phyloP scores from a whole-genome alignment of 1,140 invertebrate species.

The Leptopilina clavipes region DNA sequence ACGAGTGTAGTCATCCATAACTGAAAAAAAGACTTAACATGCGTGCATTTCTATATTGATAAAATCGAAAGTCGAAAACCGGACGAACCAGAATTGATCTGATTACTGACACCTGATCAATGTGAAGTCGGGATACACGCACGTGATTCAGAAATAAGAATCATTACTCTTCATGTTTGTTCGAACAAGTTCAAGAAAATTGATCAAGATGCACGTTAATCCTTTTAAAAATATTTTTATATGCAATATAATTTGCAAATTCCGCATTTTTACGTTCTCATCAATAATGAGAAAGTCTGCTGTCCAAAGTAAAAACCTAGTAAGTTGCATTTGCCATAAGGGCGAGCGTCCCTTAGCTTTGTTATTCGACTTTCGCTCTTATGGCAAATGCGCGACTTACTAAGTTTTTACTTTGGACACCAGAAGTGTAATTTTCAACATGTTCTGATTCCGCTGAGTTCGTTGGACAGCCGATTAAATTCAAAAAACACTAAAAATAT shows the following conservation, averaged over 20 bases:
- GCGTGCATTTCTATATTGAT: slow-evolving; percentile 20
- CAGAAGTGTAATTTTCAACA: not conserved
- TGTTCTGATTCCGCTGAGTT: too few species aligned
- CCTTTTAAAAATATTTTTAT: not conserved
- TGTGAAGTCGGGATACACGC: not conserved
- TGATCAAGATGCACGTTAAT: slow-evolving; percentile 3
- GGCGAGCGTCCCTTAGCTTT: too few species aligned
- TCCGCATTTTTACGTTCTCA: not conserved
- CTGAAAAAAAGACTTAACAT: slow-evolving; percentile 16
- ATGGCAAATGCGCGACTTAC: too few species aligned
- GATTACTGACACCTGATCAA: slow-evolving; percentile 31
- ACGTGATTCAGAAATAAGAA: slow-evolving; percentile 25
- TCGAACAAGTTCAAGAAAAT: not conserved
- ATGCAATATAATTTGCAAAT: slow-evolving; percentile 5
- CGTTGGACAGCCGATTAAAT: too few species aligned
- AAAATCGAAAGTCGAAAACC: slow-evolving; percentile 30
- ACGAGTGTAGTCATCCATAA: slow-evolving; percentile 3
- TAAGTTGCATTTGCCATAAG: too few species aligned
- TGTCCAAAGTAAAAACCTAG: too few species aligned
- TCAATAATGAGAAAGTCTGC: too few species aligned
- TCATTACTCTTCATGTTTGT: slow-evolving; percentile 25
- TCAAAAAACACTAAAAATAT: too few species aligned
- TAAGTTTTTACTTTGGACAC: too few species aligned
- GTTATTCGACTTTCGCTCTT: too few species aligned
- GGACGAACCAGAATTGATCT: slow-evolving; percentile 32